Evolutionary conservation across 2,113 vertebrate genomes (phyloP).

Genomic region (Hippolais icterina): DNA sequence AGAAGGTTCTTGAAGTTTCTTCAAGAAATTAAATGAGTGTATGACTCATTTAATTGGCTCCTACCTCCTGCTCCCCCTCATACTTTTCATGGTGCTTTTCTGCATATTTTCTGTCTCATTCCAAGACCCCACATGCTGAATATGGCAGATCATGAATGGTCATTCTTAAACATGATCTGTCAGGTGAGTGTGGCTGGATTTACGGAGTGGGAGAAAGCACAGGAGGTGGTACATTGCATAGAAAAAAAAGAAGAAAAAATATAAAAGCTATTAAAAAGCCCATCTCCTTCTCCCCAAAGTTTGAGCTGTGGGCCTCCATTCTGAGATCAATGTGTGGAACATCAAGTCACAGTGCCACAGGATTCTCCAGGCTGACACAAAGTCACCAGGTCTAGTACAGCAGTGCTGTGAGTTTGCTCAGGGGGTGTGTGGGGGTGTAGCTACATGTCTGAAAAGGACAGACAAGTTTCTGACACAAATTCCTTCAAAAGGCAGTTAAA

Average conservation of each 20-base stretch:
- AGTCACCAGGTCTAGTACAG: not conserved
- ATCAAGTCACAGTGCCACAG: not conserved
- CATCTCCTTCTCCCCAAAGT: not conserved
- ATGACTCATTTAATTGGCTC: slow-evolving; percentile 19
- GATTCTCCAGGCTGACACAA: not conserved
- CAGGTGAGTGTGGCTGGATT: not conserved
- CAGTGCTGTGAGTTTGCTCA: not conserved
- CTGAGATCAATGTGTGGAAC: not conserved
- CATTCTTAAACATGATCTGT: not conserved
- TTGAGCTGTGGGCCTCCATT: not conserved
- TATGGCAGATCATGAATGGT: not conserved
- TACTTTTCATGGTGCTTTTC: not conserved
- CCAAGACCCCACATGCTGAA: not conserved
- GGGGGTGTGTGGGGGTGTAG: not conserved
- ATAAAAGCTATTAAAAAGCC: not conserved
- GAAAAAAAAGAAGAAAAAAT: not conserved
- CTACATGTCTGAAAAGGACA: not conserved
- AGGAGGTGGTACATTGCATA: not conserved
- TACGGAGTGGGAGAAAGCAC: not conserved
- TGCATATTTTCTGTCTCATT: not conserved
- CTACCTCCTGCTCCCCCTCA: not conserved
- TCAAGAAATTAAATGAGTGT: not conserved
- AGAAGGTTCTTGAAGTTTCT: not conserved
- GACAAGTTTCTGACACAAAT: not conserved
- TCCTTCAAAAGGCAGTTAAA: not conserved